These are phyloP conservation scores for Labroides dimidiatus DNA, from an alignment of 2,797 vertebrate species.

Conservation along the genomic window DNA sequence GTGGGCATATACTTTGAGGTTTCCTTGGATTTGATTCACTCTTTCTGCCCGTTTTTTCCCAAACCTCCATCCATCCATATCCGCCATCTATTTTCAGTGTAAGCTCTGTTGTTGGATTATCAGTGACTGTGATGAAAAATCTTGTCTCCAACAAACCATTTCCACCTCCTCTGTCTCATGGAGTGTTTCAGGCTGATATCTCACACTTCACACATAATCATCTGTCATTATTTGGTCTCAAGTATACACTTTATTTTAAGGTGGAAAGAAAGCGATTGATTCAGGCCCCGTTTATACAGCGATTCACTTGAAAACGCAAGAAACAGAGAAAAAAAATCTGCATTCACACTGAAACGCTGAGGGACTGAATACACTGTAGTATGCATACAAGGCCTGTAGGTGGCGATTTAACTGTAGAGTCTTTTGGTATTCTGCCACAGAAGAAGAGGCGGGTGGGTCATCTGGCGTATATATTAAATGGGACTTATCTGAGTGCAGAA, in stretches of 20 bases:
- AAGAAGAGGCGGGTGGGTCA: too few relatives aligned
- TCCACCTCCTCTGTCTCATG: conserved; percentile 20
- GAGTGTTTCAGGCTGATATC: conserved; percentile 23
- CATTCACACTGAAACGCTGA: too few relatives aligned
- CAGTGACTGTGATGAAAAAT: conserved; percentile 34
- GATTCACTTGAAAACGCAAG: too few relatives aligned
- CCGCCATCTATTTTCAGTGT: conserved; percentile 22
- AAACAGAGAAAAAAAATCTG: too few relatives aligned
- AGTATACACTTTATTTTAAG: conserved; percentile 37
- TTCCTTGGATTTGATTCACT: conserved; percentile 30
- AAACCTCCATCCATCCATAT: conserved; percentile 31
- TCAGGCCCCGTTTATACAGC: too few relatives aligned
- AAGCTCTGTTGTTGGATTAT: conserved; percentile 48
- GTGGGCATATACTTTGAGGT: conserved; percentile 31
- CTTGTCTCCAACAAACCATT: conserved; percentile 33
- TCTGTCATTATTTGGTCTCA: conserved; percentile 35
- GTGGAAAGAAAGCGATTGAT: conserved; percentile 33
- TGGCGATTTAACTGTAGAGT: too few relatives aligned
- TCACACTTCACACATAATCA: conserved; percentile 34
- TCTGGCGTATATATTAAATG: too few relatives aligned
- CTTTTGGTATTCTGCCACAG: too few relatives aligned
- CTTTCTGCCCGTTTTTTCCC: conserved; percentile 14
- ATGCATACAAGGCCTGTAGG: too few relatives aligned
- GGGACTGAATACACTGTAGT: too few relatives aligned
- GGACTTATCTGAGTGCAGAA: too few relatives aligned